phyloP scores from a whole-genome alignment of 2,888 invertebrate species.

The Sclerodermus sp. region DNA sequence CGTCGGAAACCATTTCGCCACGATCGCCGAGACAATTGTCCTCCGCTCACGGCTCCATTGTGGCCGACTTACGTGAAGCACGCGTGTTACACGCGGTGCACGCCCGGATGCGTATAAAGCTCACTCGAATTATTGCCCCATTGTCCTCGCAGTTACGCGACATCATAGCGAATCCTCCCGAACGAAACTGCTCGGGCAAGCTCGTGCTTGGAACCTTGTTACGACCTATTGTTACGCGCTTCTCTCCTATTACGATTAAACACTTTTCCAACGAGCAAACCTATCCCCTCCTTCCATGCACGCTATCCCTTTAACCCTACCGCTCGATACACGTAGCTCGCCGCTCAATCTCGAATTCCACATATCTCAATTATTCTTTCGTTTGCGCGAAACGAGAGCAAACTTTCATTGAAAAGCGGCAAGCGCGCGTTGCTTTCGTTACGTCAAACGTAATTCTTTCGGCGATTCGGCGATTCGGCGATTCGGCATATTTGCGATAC shows the following conservation, averaged over 20 bases:
- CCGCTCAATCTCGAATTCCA: too few relatives aligned
- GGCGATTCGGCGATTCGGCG: too few relatives aligned
- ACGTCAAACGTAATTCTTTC: too few relatives aligned
- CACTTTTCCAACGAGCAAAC: conserved; percentile 4
- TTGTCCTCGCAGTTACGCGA: conserved; percentile 38
- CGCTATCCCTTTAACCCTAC: too few relatives aligned
- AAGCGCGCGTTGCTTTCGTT: too few relatives aligned
- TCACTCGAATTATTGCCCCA: conserved; percentile 42
- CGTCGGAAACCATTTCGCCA: conserved; percentile 15
- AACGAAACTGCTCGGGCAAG: conserved; percentile 16
- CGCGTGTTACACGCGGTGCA: conserved; percentile 7
- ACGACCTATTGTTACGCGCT: conserved; percentile 32
- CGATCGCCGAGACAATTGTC: conserved; percentile 24
- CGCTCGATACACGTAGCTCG: too few relatives aligned
- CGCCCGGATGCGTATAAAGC: conserved; percentile 15
- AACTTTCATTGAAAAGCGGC: too few relatives aligned
- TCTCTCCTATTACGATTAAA: neutral
- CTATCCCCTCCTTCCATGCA: too few relatives aligned
- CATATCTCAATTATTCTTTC: too few relatives aligned
- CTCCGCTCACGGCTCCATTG: conserved; percentile 17
- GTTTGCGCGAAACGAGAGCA: too few relatives aligned
- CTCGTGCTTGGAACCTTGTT: conserved; percentile 32
- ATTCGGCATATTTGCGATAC: too few relatives aligned
- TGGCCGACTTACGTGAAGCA: conserved; percentile 28
- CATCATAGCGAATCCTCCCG: conserved; percentile 32